Percentiles rank a stretch among this genome's conserved stretches.
Conservation (phyloP, 2,113 vertebrate genomes). For the Ictalurus furcatus region DNA sequence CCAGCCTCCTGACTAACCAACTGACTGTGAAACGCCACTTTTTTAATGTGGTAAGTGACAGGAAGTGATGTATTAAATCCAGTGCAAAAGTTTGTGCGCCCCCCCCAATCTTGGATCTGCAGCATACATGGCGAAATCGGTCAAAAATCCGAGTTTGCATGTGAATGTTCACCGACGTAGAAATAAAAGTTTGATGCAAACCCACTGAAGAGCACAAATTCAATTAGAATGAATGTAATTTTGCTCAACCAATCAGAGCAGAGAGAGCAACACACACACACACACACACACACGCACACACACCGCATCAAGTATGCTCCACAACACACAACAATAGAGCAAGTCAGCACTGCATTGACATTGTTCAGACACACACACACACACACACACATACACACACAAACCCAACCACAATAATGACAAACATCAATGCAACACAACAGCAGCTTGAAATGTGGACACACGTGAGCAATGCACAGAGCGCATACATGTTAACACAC, state of each 20-base stretch:
- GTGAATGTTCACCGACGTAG: background rate
- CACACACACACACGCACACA: background rate
- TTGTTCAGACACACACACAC: background rate
- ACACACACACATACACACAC: conserved; percentile 14
- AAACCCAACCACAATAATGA: background rate
- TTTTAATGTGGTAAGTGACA: background rate
- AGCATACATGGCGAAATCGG: accelerated
- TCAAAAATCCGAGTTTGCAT: background rate
- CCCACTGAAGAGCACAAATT: background rate
- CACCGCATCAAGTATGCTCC: conserved; percentile 26
- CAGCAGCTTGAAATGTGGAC: background rate
- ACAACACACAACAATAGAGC: conserved; percentile 22
- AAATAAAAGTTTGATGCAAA: background rate
- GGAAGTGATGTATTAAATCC: background rate
- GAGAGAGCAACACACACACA: background rate
- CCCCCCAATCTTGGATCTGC: background rate
- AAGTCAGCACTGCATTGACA: conserved; percentile 13
- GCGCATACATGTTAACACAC: background rate
- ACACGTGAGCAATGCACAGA: background rate
- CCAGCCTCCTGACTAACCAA: background rate
- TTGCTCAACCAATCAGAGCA: background rate
- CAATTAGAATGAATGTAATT: background rate
- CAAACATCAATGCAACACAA: background rate
- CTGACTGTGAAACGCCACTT: background rate
- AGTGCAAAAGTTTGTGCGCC: background rate